Conservation (phyloP, 2,888 invertebrate genomes). For the Azorinus chamasolen region DNA sequence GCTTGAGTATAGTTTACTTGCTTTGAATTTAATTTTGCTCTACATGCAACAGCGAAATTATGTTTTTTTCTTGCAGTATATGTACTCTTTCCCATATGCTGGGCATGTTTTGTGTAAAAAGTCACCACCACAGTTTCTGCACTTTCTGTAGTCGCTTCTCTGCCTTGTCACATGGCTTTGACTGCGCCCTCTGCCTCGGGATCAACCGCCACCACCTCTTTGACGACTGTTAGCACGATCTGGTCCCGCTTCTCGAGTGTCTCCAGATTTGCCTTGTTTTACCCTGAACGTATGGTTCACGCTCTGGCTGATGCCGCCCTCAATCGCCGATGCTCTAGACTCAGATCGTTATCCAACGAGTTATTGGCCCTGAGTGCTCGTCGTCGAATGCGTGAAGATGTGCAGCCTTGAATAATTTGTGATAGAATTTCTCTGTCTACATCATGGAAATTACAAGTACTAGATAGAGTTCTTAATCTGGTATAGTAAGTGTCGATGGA, state of each 20-base stretch:
- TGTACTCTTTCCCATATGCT: slow-evolving; percentile 27
- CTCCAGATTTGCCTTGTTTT: too few species aligned
- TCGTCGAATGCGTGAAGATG: slow-evolving; percentile 17
- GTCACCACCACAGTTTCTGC: slow-evolving; percentile 38
- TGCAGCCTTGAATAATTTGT: slow-evolving; percentile 40
- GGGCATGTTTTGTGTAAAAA: slow-evolving; percentile 7
- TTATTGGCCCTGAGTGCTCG: slow-evolving; percentile 28
- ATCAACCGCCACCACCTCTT: too few species aligned
- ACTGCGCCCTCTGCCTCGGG: too few species aligned
- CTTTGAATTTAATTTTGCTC: not conserved
- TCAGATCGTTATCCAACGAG: slow-evolving; percentile 22
- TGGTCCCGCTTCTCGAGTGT: too few species aligned
- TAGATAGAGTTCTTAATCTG: slow-evolving; percentile 16
- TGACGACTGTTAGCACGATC: too few species aligned
- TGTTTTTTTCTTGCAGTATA: slow-evolving; percentile 22
- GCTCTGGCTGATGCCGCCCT: not conserved
- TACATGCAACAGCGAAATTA: slow-evolving; percentile 26
- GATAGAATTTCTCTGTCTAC: slow-evolving; percentile 15
- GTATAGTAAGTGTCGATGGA: slow-evolving; percentile 29
- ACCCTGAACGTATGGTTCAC: too few species aligned
- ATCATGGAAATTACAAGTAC: slow-evolving; percentile 38
- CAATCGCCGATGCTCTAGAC: slow-evolving; percentile 31
- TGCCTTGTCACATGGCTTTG: too few species aligned
- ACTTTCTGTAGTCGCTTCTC: too few species aligned
- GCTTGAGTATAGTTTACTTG: too few species aligned